Conservation (phyloP, 2,797 vertebrate genomes). For the Eptatretus atami region DNA sequence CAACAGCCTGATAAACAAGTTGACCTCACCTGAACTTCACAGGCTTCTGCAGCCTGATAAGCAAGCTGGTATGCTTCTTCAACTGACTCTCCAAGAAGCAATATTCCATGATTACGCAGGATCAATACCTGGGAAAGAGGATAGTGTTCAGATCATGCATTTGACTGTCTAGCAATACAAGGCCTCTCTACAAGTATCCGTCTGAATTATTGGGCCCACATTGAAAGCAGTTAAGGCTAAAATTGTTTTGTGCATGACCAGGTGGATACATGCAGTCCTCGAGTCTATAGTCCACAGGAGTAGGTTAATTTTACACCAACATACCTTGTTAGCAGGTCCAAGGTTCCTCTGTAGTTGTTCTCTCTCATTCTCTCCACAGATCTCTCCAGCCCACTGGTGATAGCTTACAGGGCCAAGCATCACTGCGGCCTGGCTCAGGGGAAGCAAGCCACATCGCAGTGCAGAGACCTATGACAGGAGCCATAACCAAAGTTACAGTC, state of each 20-base stretch:
- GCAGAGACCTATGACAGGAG: neutral
- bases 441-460: neutral
- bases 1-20: too few species aligned
- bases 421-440: neutral
- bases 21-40: conserved; percentile 49
- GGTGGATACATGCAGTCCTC: too few species aligned
- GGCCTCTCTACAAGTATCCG: too few species aligned
- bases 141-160: too few species aligned
- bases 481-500: neutral
- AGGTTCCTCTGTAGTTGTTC: neutral
- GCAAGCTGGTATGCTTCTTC: conserved; percentile 81
- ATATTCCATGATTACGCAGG: conserved; percentile 44
- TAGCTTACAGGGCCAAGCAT: neutral
- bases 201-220: too few species aligned
- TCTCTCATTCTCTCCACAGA: neutral
- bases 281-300: too few species aligned
- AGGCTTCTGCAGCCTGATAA: conserved; percentile 73
- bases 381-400: neutral
- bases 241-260: too few species aligned
- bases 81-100: conserved; percentile 57
- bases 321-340: neutral
- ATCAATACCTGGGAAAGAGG: conserved; percentile 33
- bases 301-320: too few species aligned
- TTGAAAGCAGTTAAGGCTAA: too few species aligned
- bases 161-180: too few species aligned